Base-by-base conservation (phyloP, 1,140 invertebrate genomes). In the Eurosta solidaginis region DNA sequence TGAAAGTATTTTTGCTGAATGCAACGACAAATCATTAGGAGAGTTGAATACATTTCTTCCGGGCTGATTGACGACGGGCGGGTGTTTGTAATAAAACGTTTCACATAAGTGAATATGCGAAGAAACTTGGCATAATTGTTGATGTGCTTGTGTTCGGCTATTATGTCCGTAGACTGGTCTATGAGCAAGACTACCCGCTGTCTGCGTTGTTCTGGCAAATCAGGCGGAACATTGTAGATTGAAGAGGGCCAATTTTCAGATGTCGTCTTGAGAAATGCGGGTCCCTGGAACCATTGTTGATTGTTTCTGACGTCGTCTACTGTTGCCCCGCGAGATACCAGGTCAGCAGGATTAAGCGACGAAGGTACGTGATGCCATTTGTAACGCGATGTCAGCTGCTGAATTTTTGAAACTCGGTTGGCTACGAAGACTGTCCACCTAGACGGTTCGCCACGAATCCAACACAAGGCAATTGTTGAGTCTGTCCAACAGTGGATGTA, bases 211-310 rank as follows among this genome's bases (percentile, higher is more conserved):
- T 75, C 29, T 75, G n/a, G 20, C 42, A 27, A 4, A 75, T 14
- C 10, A 22, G 44, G n/a, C 9, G 49, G 50, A 36, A 75, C 9
- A 25, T 75, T 49, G 22, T 17, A 29, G 25, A 17, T 17, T 45
- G n/a, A 33, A 20, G 3, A 12, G 6, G 45, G 45, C 75, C 49
- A 77, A 20, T 0, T 40, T 9, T 6, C 14, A 25, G 6, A 9
- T 1, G 27, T 6, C 42, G 42, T 50, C 20, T 59, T 29, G 36
- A 22, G 14, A 17, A 76, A 76, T 10, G 27, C 12, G 9, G 87
- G 87, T 4, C 87, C 87, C 20, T 81, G 1, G 82, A 83, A 88
- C 88, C 88, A 88, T 54, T 86, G 12, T 54, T 40, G 25, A 20
- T 54, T 59, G 25, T 81, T 76, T 14, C 80, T 75, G 6, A 88